These are phyloP conservation scores for Masnerella sp. DNA, from an alignment of 2,888 invertebrate species.

Conservation along the genomic window DNA sequence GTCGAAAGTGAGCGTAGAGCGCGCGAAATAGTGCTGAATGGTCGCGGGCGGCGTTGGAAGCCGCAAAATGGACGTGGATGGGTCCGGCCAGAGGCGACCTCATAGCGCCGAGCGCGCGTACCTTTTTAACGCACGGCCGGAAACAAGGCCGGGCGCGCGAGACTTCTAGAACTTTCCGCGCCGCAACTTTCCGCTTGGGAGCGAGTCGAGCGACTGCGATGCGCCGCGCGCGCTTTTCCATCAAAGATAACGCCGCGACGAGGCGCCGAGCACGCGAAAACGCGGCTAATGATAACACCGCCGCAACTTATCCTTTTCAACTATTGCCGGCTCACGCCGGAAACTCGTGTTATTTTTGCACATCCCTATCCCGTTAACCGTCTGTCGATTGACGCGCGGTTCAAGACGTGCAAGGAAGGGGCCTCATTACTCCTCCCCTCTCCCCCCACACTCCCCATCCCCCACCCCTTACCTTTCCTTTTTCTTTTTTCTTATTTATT, in stretches of 20 bases:
- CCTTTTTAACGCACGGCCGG: constrained; percentile 53
- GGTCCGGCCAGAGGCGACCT: constrained; percentile 50
- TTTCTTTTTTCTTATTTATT: too few relatives aligned
- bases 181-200: constrained; percentile 44
- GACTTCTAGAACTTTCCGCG: constrained; percentile 50
- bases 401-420: too few relatives aligned
- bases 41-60: too few relatives aligned
- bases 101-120: too few relatives aligned
- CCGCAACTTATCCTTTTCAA: constrained; percentile 18
- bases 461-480: too few relatives aligned
- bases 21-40: too few relatives aligned
- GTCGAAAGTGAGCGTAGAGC: constrained; percentile 49
- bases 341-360: too few relatives aligned
- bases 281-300: constrained; percentile 39
- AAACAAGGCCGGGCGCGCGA: constrained; percentile 51
- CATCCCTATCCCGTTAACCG: too few relatives aligned
- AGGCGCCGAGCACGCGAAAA: too few relatives aligned
- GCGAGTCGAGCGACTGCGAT: constrained; percentile 21
- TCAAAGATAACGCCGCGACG: constrained; percentile 35
- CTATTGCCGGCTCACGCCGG: constrained; percentile 27
- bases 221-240: constrained; percentile 34
- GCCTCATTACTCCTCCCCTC: too few relatives aligned
- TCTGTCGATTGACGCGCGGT: too few relatives aligned
- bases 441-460: too few relatives aligned
- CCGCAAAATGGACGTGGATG: constrained; percentile 50